Conservation (phyloP, 2,797 vertebrate species). For the Sylvia borin region DNA sequence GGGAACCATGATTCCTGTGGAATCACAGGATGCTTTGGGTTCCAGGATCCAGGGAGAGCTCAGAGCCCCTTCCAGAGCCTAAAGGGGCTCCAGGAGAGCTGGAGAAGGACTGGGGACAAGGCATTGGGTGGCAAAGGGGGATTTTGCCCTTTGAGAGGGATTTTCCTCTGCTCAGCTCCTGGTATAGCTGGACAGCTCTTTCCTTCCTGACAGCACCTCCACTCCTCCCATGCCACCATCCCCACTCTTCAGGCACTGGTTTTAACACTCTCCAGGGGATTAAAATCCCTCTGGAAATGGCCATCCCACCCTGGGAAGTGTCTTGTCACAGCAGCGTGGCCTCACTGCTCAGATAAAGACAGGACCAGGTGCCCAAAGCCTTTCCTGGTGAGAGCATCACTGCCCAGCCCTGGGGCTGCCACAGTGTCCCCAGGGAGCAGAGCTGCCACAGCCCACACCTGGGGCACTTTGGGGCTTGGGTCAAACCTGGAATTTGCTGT, state of each 20-base stretch:
- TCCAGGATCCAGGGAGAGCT: neutral
- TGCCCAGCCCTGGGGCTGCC: neutral
- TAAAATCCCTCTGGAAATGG: neutral
- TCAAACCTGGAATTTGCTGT: neutral
- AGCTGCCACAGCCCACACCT: neutral
- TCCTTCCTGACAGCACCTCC: neutral
- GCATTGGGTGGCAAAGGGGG: neutral
- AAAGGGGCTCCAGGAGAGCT: neutral
- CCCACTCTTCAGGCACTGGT: neutral
- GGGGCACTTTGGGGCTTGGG: neutral
- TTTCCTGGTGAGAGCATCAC: neutral
- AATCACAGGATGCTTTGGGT: neutral
- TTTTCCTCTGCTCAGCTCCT: neutral
- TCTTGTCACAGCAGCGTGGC: neutral
- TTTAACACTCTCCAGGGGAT: neutral
- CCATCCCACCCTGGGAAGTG: neutral
- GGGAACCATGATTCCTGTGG: neutral
- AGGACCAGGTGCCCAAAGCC: neutral
- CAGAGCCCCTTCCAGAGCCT: neutral
- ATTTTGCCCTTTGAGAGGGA: neutral
- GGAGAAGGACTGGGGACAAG: neutral
- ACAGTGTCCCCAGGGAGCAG: too few species aligned
- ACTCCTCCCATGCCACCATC: neutral
- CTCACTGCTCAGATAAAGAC: neutral
- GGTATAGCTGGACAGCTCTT: neutral